phyloP scores from a whole-genome alignment of 2,113 vertebrate species.

The Charadrius vociferus region DNA sequence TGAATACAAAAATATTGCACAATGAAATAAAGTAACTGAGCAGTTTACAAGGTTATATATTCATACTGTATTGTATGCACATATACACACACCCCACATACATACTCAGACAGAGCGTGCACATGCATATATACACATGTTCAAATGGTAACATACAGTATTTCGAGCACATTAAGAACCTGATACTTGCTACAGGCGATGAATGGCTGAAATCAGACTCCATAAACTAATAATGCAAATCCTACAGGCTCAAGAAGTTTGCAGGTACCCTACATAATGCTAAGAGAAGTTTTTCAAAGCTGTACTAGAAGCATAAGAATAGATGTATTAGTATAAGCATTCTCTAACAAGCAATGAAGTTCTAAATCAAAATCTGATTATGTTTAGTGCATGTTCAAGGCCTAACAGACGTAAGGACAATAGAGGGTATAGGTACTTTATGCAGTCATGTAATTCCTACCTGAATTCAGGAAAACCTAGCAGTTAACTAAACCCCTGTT shows the following conservation, averaged over 20 bases:
- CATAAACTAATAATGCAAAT: neutral
- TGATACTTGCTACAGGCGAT: neutral
- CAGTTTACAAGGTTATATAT: neutral
- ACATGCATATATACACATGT: rapidly evolving
- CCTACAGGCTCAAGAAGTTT: neutral
- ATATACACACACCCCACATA: neutral
- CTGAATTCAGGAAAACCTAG: neutral
- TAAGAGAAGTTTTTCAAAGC: neutral
- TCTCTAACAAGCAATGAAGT: neutral
- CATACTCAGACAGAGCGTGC: neutral
- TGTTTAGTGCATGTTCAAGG: neutral
- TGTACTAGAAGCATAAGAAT: neutral
- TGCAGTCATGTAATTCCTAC: neutral
- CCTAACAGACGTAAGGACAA: neutral
- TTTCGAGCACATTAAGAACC: neutral
- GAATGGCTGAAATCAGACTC: neutral
- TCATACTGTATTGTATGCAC: neutral
- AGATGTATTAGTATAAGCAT: neutral
- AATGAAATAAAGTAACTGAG: neutral
- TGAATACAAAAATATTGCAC: neutral
- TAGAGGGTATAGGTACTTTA: neutral
- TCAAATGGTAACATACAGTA: neutral
- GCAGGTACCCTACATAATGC: neutral
- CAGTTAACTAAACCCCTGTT: neutral
- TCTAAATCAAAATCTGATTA: neutral